Evolutionary conservation across 2,113 vertebrate genomes (phyloP), one percentile per base, ranked within the genome.

Genomic region (Lepus americanus): DNA sequence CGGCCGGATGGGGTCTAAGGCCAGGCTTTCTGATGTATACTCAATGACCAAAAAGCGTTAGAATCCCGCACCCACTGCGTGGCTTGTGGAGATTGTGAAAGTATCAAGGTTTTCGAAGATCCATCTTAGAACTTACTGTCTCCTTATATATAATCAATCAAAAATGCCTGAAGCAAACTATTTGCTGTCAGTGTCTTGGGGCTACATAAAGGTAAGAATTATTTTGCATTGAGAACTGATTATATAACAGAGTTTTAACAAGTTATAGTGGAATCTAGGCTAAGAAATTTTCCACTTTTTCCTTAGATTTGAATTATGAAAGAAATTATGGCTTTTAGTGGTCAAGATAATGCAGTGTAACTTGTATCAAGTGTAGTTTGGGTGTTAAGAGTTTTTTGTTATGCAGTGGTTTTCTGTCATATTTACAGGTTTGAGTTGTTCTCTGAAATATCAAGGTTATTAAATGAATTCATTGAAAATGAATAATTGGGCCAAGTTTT

Each of bases 101-200:
- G 44, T 97, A 83, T 88, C 78, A 63, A 87, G 92, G 89, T 93
- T 97, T 82, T 59, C 88, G 94, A 98, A 98, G 95, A 97, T 96
- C 96, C 36, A 91, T 72, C 96, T 98, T 91, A 97, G 74, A 95
- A 87, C 53, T 97, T 96, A 96, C 20, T 97, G 59, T 73, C 94
- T 55, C 49, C 27, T 64, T 31, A 87, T 29, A 95, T 87, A 97
- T 88, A 96, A 96, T 89, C 74, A 94, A 96, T 95, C 94, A 97
- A 98, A 98, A 98, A 99, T 99, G 99, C 99, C 99, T 98, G 99
- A 99, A 98, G 98, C 99, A 97, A 99, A 99, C 98, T 99, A 99
- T 98, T 99, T 99, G 96, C 98, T 99, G 73, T 99, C 99, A 96
- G 99, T 99, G 97, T 99, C 99, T 89, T 99, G 99, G 99, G 99